Percentiles rank a stretch among this genome's conserved stretches.
Evolutionary conservation across 2,113 vertebrate species (phyloP).

Genomic region (Laterallus jamaicensis): DNA sequence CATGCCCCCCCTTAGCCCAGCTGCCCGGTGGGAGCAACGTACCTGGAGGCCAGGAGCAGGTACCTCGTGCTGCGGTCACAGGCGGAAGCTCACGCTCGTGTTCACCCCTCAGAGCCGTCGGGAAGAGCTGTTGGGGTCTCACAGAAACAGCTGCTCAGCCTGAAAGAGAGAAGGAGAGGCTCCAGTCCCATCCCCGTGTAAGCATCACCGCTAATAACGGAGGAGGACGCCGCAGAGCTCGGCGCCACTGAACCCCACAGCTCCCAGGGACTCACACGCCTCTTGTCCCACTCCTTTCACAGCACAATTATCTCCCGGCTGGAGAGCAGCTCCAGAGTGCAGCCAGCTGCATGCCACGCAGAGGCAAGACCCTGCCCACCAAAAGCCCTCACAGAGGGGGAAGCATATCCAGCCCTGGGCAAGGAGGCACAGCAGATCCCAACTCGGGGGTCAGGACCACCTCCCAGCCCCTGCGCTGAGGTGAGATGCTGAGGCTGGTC

Average conservation of each 20-base stretch:
- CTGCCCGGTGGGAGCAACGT: not conserved
- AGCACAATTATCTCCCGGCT: not conserved
- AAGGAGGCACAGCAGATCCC: rapidly evolving
- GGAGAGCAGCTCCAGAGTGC: not conserved
- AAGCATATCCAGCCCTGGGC: rapidly evolving
- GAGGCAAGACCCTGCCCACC: not conserved
- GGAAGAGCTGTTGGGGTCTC: constrained; percentile 30
- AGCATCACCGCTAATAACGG: not conserved
- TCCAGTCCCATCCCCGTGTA: not conserved
- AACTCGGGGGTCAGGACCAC: rapidly evolving
- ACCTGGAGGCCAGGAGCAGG: constrained; percentile 42
- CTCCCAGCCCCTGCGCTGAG: rapidly evolving
- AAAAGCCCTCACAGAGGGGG: not conserved
- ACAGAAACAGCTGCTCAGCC: constrained; percentile 49
- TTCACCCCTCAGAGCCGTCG: not conserved
- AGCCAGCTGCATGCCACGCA: rapidly evolving
- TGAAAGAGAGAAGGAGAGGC: constrained; percentile 49
- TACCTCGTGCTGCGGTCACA: not conserved
- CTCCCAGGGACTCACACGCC: not conserved
- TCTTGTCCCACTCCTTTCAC: not conserved
- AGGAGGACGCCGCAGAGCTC: not conserved
- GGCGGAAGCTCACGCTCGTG: not conserved
- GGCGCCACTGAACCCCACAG: not conserved
- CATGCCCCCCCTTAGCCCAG: not conserved
- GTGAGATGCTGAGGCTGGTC: not conserved